Evolutionary conservation across 2,797 vertebrate genomes (phyloP).

Genomic region (Glossophaga mutica): DNA sequence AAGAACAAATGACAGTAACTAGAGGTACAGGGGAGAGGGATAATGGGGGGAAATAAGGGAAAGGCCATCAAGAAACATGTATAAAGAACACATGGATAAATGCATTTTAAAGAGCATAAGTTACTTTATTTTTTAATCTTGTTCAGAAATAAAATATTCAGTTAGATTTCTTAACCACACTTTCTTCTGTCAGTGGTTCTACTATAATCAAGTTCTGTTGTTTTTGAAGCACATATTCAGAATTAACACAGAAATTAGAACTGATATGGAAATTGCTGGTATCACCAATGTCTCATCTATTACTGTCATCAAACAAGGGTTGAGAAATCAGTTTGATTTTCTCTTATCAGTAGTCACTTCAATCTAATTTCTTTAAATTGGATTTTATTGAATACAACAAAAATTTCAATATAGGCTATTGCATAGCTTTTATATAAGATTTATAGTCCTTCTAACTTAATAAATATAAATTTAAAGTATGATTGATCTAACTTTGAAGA

Average conservation of each 20-base stretch:
- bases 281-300: background rate
- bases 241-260: background rate
- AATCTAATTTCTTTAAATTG: background rate
- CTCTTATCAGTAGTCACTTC: background rate
- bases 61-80: too few relatives aligned
- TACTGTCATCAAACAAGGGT: background rate
- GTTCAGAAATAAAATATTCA: constrained; percentile 19
- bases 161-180: background rate
- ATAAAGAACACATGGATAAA: background rate
- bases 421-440: background rate
- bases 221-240: background rate
- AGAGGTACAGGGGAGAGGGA: too few relatives aligned
- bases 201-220: background rate
- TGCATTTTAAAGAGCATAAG: background rate
- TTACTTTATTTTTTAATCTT: constrained; percentile 27
- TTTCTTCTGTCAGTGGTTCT: background rate
- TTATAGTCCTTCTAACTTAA: background rate
- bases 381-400: background rate
- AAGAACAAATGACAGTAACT: too few relatives aligned
- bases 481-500: background rate
- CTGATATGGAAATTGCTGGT: background rate
- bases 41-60: too few relatives aligned
- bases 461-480: background rate
- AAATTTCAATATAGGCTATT: background rate
- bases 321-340: background rate